Evolutionary conservation across 2,888 invertebrate genomes (phyloP).

Genomic region (Oscheius onirici): DNA sequence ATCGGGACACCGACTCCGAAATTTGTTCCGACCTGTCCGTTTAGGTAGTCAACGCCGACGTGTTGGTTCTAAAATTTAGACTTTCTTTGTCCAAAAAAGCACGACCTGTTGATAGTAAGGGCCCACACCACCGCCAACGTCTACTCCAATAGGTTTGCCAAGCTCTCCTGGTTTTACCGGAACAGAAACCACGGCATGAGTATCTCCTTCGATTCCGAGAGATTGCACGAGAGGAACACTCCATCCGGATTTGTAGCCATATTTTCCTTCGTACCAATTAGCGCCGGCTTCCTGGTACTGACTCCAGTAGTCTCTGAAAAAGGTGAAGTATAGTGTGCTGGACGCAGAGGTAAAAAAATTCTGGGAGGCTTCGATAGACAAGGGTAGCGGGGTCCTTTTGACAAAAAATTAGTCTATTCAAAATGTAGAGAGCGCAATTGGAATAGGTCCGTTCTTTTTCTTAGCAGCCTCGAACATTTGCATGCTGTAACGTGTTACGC

Average conservation of each 20-base stretch:
- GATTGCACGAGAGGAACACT: constrained; percentile 62
- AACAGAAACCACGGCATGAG: constrained; percentile 43
- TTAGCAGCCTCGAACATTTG: too few species aligned
- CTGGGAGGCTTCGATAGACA: too few species aligned
- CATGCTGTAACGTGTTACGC: too few species aligned
- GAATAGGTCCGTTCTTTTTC: too few species aligned
- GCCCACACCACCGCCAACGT: constrained; percentile 64
- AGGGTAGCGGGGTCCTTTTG: too few species aligned
- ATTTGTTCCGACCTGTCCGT: constrained; percentile 47
- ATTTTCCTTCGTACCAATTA: constrained; percentile 63
- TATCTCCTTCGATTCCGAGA: constrained; percentile 61
- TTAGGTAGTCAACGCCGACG: too few species aligned
- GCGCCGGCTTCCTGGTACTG: constrained; percentile 61
- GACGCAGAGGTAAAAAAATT: too few species aligned
- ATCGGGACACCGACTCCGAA: constrained; percentile 67
- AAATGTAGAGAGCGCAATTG: too few species aligned
- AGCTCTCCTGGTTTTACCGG: constrained; percentile 58
- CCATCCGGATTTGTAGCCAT: constrained; percentile 61
- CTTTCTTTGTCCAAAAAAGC: constrained; percentile 45
- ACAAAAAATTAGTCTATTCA: too few species aligned
- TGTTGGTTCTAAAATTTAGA: too few species aligned
- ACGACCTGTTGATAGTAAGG: constrained; percentile 68
- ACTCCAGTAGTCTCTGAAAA: constrained; percentile 64
- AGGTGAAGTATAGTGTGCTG: too few species aligned
- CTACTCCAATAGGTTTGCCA: constrained; percentile 61